A percentile compares a stretch with the other conserved stretches of the same genome.
Conservation (phyloP, 2,888 invertebrate genomes). For the Drosophila aldrichi region DNA sequence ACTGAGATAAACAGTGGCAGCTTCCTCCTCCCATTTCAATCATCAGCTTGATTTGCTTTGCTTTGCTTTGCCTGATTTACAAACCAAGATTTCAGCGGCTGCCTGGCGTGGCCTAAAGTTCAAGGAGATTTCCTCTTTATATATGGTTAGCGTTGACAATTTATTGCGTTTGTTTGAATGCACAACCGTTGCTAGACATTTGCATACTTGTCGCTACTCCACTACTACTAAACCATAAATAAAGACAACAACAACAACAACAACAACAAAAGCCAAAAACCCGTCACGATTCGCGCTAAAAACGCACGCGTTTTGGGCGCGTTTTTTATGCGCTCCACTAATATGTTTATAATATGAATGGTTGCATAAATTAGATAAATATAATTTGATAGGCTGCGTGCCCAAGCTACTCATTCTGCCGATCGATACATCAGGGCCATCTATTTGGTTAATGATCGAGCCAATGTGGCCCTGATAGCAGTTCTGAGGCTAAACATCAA, state of each 20-base stretch:
- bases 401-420: slow-evolving; percentile 42
- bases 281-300: slow-evolving; percentile 11
- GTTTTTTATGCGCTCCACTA: slow-evolving; percentile 56
- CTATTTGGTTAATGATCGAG: slow-evolving; percentile 13
- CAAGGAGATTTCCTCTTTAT: slow-evolving; percentile 58
- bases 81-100: slow-evolving; percentile 1
- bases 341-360: slow-evolving; percentile 73
- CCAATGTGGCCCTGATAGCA: slow-evolving; percentile 50
- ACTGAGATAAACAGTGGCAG: background rate
- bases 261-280: slow-evolving; percentile 7
- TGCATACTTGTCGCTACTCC: slow-evolving; percentile 53
- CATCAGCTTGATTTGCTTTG: slow-evolving; percentile 8
- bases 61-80: slow-evolving; percentile 14
- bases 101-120: slow-evolving; percentile 61
- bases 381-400: slow-evolving; percentile 22
- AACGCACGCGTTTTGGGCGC: slow-evolving; percentile 38
- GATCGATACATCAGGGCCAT: slow-evolving; percentile 32
- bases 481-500: slow-evolving; percentile 54
- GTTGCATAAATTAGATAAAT: slow-evolving; percentile 42
- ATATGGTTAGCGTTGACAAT: slow-evolving; percentile 20
- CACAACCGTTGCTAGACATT: slow-evolving; percentile 37
- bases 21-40: slow-evolving; percentile 15
- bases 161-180: slow-evolving; percentile 24
- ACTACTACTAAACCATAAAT: background rate
- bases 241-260: background rate